Base-by-base conservation (phyloP, 2,113 vertebrate genomes). In the Lagenorhynchus albirostris region DNA sequence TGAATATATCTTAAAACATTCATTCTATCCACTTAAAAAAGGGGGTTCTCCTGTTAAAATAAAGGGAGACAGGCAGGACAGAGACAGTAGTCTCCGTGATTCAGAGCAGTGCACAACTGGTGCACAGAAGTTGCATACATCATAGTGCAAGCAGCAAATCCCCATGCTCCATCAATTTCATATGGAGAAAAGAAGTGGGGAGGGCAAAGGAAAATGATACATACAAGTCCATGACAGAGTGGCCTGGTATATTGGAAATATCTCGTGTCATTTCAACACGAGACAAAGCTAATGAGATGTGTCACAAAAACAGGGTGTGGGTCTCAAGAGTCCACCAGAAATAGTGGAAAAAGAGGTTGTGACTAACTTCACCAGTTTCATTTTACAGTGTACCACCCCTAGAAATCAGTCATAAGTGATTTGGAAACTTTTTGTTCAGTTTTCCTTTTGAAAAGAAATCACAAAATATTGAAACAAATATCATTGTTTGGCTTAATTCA, bases 401-500 rank as follows among this genome's bases (percentile, higher is more conserved):
- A 62, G 63, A 94, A 96, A 96, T 67, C 65, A 53, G 20, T 29
- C 50, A 18, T 33, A 26, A 47, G 76, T 44, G n/a, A 80, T 68
- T 80, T 81, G 41, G 55, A 96, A 77, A 47, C 23, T 31, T 89
- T 87, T 12, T 36, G 33, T 81, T 94, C 63, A 74, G 50, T 96
- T 97, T 91, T 76, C 44, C 50, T 86, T 89, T 83, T 9, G 82
- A 58, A 92, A 95, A 73, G n/a, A 89, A 89, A 94, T 94, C 89
- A 97, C 97, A 25, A 38, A 81, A 94, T 97, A 98, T 95, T 96
- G 96, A 97, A 98, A 98, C 98, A 98, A 98, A 97, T 96, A 47
- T 96, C 89, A 98, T 97, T 97, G 96, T 92, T 98, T 97, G 98
- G 97, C 98, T 98, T 98, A 98, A 96, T 98, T 98, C 96, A 99